A percentile compares a stretch with the other conserved stretches of the same genome.
Evolutionary conservation across 2,113 vertebrate species (phyloP).

Genomic region (Engraulis encrasicolus): DNA sequence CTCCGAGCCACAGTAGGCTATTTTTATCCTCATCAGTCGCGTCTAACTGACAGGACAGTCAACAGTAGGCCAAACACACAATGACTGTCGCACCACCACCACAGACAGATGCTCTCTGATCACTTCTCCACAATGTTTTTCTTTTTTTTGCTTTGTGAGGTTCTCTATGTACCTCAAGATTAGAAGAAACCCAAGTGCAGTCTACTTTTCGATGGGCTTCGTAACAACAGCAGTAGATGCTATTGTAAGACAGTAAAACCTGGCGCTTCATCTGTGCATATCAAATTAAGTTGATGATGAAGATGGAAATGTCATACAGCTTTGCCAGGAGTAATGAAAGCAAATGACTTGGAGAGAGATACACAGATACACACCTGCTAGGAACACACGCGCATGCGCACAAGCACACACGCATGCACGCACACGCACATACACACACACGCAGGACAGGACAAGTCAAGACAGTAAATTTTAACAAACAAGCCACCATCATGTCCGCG

Average conservation of each 20-base stretch:
- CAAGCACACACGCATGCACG: background rate
- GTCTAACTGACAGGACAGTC: slow-evolving; percentile 42
- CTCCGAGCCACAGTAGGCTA: slow-evolving; percentile 32
- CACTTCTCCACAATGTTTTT: background rate
- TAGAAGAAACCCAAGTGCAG: background rate
- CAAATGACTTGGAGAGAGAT: background rate
- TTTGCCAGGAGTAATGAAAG: background rate
- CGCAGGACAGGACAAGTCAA: too few species aligned
- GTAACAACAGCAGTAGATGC: background rate
- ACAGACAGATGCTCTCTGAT: background rate
- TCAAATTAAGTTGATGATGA: background rate
- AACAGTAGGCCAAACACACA: slow-evolving; percentile 12
- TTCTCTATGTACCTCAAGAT: too few species aligned
- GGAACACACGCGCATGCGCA: background rate
- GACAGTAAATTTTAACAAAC: background rate
- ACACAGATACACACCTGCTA: background rate
- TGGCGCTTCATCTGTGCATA: background rate
- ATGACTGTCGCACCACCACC: background rate
- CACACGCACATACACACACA: background rate
- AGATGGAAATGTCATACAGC: background rate
- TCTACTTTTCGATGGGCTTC: slow-evolving; percentile 2
- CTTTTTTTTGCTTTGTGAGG: too few species aligned
- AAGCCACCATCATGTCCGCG: background rate
- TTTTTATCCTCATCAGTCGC: slow-evolving; percentile 42
- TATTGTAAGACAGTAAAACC: background rate